A percentile compares a stretch with the other conserved stretches of the same genome.
phyloP scores from a whole-genome alignment of 2,888 invertebrate species.

The Timema cristinae region DNA sequence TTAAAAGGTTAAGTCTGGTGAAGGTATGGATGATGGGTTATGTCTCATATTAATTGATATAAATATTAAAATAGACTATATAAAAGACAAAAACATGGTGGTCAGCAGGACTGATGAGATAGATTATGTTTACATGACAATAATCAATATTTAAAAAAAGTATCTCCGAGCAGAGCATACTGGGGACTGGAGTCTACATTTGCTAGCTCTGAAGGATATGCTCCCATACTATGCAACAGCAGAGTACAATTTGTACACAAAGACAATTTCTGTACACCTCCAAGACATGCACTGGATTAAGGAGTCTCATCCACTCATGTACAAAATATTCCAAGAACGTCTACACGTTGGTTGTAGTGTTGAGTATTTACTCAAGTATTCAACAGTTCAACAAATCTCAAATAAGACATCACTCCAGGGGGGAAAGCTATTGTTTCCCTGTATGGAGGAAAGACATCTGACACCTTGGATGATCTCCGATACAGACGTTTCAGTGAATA shows the following conservation, averaged over 20 bases:
- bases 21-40: background rate
- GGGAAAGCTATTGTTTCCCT: background rate
- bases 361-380: background rate
- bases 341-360: background rate
- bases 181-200: slow-evolving; percentile 2
- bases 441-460: background rate
- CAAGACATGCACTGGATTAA: slow-evolving; percentile 1
- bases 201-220: slow-evolving; percentile 6
- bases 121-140: background rate
- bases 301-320: background rate
- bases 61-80: background rate
- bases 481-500: slow-evolving; percentile 1
- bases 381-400: background rate
- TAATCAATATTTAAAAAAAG: background rate
- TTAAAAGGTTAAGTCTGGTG: background rate
- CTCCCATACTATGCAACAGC: slow-evolving; percentile 1
- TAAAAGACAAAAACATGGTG: background rate
- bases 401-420: slow-evolving; percentile 8
- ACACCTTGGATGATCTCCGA: background rate
- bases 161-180: background rate
- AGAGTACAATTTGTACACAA: slow-evolving; percentile 1
- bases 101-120: background rate
- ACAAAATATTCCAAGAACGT: background rate
- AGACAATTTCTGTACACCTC: background rate
- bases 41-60: background rate